phyloP scores from a whole-genome alignment of 2,113 vertebrate species.

The Colistium nudipinnis region DNA sequence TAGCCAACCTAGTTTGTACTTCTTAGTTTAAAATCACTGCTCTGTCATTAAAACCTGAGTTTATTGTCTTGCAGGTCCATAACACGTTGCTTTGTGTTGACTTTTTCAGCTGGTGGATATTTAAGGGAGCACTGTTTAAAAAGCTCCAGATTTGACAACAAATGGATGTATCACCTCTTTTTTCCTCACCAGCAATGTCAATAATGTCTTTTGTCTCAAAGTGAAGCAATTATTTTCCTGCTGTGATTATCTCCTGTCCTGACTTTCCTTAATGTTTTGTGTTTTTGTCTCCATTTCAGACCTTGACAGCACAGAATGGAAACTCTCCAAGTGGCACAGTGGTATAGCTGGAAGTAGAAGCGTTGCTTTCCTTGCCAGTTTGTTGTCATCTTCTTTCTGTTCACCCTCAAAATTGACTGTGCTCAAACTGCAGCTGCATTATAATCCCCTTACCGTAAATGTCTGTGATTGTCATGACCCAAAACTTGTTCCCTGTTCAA shows the following conservation, averaged over 20 bases:
- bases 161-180: conserved; percentile 2
- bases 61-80: not conserved
- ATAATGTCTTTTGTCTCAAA: not conserved
- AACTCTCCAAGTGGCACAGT: conserved; percentile 91
- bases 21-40: not conserved
- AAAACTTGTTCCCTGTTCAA: not conserved
- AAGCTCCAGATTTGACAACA: not conserved
- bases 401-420: not conserved
- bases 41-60: not conserved
- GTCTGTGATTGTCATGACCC: conserved; percentile 14
- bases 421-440: conserved; percentile 26
- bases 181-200: not conserved
- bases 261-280: conserved; percentile 30
- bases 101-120: not conserved
- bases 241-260: not conserved
- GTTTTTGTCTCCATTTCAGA: conserved; percentile 70
- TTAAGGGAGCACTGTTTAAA: not conserved
- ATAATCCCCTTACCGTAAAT: conserved; percentile 49
- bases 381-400: not conserved
- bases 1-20: not conserved
- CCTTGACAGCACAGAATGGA: conserved; percentile 87
- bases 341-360: conserved; percentile 82
- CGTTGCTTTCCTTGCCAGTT: conserved; percentile 40
- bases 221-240: not conserved
- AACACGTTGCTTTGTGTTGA: not conserved